These are phyloP conservation scores for Ibidorhyncha struthersii DNA, from an alignment of 2,113 vertebrate genomes.

Conservation along the genomic window DNA sequence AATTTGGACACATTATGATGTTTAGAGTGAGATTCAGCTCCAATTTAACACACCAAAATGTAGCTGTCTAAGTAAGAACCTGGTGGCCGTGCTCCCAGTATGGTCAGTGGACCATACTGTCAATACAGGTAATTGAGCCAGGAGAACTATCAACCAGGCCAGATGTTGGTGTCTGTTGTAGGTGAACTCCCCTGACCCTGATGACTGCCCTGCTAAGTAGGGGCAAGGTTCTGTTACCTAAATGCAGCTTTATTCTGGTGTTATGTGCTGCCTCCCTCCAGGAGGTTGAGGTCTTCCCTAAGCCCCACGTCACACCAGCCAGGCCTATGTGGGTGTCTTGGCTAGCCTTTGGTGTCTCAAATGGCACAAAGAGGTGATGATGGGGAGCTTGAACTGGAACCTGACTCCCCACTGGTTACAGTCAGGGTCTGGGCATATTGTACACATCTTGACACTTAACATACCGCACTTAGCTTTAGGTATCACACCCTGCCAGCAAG, in stretches of 20 bases:
- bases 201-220: not conserved
- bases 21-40: not conserved
- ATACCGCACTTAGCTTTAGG: not conserved
- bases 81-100: not conserved
- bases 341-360: not conserved
- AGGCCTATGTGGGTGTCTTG: not conserved
- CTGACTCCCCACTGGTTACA: not conserved
- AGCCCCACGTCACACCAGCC: not conserved
- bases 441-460: not conserved
- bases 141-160: not conserved
- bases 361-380: not conserved
- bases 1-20: fast-evolving
- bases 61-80: not conserved
- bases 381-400: not conserved
- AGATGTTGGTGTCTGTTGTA: not conserved
- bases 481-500: not conserved
- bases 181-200: not conserved
- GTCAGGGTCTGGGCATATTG: fast-evolving
- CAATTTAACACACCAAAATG: not conserved
- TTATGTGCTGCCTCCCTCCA: not conserved
- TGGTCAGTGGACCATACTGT: not conserved
- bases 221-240: not conserved
- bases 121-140: not conserved
- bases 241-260: not conserved
- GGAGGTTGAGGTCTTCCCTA: not conserved